Conservation (phyloP, 2,888 invertebrate species). For the Odontothrips loti region DNA sequence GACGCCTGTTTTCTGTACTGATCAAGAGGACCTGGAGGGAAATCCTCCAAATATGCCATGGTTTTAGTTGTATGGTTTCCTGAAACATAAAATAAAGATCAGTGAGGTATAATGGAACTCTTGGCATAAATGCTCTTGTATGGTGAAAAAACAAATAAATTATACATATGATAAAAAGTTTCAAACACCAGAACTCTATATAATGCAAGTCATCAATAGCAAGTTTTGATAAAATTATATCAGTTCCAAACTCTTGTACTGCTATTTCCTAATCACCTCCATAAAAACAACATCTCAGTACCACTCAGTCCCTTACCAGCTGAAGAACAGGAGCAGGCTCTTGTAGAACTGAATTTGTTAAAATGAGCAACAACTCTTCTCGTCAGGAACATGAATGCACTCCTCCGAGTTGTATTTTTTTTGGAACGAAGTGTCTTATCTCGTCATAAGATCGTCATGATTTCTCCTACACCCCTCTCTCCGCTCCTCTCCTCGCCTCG, state of each 20-base stretch:
- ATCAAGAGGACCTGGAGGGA: conserved; percentile 61
- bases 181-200: background rate
- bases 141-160: no score
- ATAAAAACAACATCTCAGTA: background rate
- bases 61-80: background rate
- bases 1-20: conserved; percentile 59
- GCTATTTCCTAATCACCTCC: no score
- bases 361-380: background rate
- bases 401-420: background rate
- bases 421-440: background rate
- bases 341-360: background rate
- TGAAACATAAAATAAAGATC: background rate
- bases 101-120: background rate
- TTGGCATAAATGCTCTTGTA: background rate
- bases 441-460: no score
- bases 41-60: conserved; percentile 45
- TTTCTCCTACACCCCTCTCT: background rate
- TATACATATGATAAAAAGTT: background rate
- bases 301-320: background rate
- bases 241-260: no score
- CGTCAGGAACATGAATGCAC: background rate
- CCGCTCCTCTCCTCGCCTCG: background rate
- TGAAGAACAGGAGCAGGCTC: background rate
- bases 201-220: no score
- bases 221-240: no score